Evolutionary conservation across 2,797 vertebrate genomes (phyloP), one percentile per base, ranked within the genome.

Genomic region (Orestias chungarensis): DNA sequence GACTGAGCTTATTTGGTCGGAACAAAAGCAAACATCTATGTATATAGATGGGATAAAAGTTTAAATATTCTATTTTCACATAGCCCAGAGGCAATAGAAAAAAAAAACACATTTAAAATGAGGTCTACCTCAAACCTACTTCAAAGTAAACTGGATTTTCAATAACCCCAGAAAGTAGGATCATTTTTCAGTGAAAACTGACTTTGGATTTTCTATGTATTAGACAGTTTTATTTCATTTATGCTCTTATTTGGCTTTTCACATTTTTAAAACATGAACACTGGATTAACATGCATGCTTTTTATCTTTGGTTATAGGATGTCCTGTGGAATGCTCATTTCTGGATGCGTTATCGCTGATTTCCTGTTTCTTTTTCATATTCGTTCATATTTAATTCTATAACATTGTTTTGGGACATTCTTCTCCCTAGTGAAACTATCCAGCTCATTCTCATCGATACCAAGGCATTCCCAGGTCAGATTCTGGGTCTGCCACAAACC

Each of bases 251-350:
- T 49, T 74, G 77, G 88, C 68, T 86, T 86, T 81, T 84, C 86
- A n/a, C n/a, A 73, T 74, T 86, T 87, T 40, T 84, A 77, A 81
- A 73, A 89, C 90, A 89, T 90, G 82, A 92, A 89, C 79, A 88
- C 91, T 92, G 88, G 86, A 90, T 87, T 83, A 83, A 90, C 93
- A 83, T 86, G 82, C 80, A 55, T 77, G 83, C 88, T 89, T 61
- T 90, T 93, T 81, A 79, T 64, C 73, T 81, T 74, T 86, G 88
- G 89, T 89, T 87, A 89, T 84, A 73, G 82, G 81, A 78, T 82
- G 84, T 67, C 38, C 40, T 1, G 8, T 2, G 23, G 79, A 49
- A 78, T 31, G 0, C 35, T 82, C 6, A 17, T 40, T 50, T 62
- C 3, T 23, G 23, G 23, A 14, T 23, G 20, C 14, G 59, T 59